phyloP scores from a whole-genome alignment of 2,797 vertebrate genomes.

The Cuniculus paca region DNA sequence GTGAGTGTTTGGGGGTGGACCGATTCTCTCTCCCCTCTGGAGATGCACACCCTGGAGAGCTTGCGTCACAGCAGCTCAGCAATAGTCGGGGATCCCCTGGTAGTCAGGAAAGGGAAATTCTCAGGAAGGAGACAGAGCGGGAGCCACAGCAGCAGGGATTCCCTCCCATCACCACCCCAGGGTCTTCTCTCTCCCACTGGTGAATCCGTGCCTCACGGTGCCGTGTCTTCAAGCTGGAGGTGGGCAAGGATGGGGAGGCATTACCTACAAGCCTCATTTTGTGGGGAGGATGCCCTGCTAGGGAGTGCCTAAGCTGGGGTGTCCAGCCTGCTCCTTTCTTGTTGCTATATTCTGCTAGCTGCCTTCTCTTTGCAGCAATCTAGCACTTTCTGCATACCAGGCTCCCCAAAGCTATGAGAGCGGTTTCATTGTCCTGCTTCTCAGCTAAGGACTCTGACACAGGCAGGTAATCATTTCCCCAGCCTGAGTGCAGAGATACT shows the following conservation, averaged over 20 bases:
- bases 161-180: too few relatives aligned
- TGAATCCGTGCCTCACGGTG: neutral
- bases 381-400: neutral
- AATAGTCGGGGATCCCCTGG: neutral
- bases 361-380: neutral
- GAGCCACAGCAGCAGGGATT: neutral
- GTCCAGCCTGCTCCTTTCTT: neutral
- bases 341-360: neutral
- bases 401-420: neutral
- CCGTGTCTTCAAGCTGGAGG: neutral
- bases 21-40: neutral
- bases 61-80: neutral
- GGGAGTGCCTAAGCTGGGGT: too few relatives aligned
- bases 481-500: neutral
- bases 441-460: neutral
- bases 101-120: neutral
- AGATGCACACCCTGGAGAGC: neutral
- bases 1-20: neutral
- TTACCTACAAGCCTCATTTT: neutral
- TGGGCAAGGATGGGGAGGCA: neutral
- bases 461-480: neutral
- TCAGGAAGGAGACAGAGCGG: neutral
- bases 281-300: neutral
- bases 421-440: fast-evolving
- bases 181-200: neutral